Base-by-base conservation (phyloP, 1,140 invertebrate species). In the Pachypeltis micranthus region DNA sequence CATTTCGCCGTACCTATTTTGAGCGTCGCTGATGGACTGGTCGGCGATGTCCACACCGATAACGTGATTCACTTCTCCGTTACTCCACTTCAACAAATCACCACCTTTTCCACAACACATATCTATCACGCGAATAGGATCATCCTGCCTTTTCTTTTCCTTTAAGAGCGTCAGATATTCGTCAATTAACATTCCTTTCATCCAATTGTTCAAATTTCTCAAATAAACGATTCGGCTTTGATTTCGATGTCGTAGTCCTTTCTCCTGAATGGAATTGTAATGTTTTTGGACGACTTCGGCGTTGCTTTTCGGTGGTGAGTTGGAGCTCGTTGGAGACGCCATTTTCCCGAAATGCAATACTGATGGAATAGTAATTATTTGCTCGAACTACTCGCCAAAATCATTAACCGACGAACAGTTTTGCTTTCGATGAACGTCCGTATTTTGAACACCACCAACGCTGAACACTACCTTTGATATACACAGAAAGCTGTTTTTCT, bases 151-250 rank as follows among this genome's bases (percentile, higher is more conserved):
- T 61, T 78, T 81, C 31, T 76, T 75, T 65, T 83, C 74, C 67
- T 81, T 81, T 1, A 88, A 74, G 71, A 84, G 81, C 56, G 76
- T 75, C 56, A 84, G 73, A 70, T 84, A 86, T 71, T 88, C 82
- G 70, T 81, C 77, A 78, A 99, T 97, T 0, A 96, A 76, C 77
- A 93, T 90, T 74, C 90, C 88, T 78, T 99, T 99, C 7, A 97
- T 86, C 96, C 96, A 99, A 75, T 99, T 99, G 74, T 99, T 98
- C 72, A 98, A 96, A 76, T 97, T 98, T 67, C 96, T 81, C 77
- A 98, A 80, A 71, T 90, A 87, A 70, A 93, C 87, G 67, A 99
- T 98, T 24, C 89, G 82, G 44, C 93, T 96, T 70, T 91, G 83
- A 65, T 81, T 85, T 57, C 96, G 78, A 65, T 85, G 82, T 51